These are phyloP conservation scores for Parnassius smintheus DNA, from an alignment of 2,888 invertebrate species.

Conservation along the genomic window DNA sequence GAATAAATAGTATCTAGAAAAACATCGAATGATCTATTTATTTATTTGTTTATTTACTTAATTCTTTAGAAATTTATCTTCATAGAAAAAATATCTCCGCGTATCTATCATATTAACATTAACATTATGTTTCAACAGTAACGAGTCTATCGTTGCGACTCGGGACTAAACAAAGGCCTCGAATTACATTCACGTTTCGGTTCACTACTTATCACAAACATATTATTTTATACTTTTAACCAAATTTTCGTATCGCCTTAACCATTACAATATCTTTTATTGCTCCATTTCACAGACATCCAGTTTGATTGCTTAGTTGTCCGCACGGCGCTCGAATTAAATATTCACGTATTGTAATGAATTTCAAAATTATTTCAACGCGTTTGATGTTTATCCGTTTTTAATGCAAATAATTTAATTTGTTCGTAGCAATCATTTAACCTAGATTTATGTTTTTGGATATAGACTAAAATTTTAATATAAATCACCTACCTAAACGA, in stretches of 20 bases:
- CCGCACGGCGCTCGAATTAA: slow-evolving; percentile 36
- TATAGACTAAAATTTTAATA: not conserved
- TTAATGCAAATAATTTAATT: slow-evolving; percentile 30
- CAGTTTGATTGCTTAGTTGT: slow-evolving; percentile 44
- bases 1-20: too few relatives aligned
- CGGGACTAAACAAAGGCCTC: too few relatives aligned
- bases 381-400: slow-evolving; percentile 31
- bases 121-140: too few relatives aligned
- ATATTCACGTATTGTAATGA: slow-evolving; percentile 18
- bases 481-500: not conserved
- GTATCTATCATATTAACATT: too few relatives aligned
- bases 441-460: slow-evolving; percentile 1
- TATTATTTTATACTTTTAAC: slow-evolving; percentile 44
- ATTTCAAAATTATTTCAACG: slow-evolving; percentile 16
- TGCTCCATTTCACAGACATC: slow-evolving; percentile 54
- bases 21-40: too few relatives aligned
- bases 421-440: slow-evolving; percentile 6
- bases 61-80: too few relatives aligned
- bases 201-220: not conserved
- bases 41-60: too few relatives aligned
- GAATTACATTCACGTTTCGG: not conserved
- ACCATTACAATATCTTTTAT: slow-evolving; percentile 53
- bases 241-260: slow-evolving; percentile 42
- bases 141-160: too few relatives aligned
- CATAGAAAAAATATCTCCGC: too few relatives aligned